Base-by-base conservation (phyloP, 2,797 vertebrate species). In the Mormyrus proboscirostris region DNA sequence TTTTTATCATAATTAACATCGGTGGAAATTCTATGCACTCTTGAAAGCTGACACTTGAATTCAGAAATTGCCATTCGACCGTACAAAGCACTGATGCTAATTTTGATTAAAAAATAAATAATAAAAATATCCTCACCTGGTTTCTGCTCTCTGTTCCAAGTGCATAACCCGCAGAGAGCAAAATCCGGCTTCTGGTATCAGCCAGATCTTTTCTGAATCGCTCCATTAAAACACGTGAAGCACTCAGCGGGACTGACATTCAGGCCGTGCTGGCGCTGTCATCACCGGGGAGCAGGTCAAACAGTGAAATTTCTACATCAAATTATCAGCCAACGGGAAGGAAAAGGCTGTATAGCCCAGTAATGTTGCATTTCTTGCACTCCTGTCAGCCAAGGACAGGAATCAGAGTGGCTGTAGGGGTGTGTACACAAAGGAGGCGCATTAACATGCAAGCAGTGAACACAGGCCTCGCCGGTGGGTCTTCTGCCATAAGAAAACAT, bases 1-100 rank as follows among this genome's bases (percentile, higher is more conserved):
- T 44, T 79, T 79, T 79, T 44, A 79, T 79, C 38, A 44, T 79
- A 79, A 44, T 79, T 79, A 79, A 79, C 73, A 79, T 79, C 38
- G 1, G 38, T 79, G 41, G 38, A 79, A 44, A 44, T 44, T n/a
- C 33, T 79, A 44, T 79, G 73, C 73, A n/a, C 73, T 79, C 33
- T 44, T 79, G 16, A 79, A 79, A 38, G 38, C 73, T n/a, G 73
- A 79, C 19, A 44, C 73, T 44, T 44, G 73, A 79, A 76, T 41
- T 76, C 29, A 76, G 69, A 41, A 79, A 79, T 79, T 12, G 38
- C 16, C 73, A 79, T 7, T 79, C 73, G 6, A 44, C 73, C 73
- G 10, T 44, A n/a, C 38, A n/a, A 76, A 38, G 69, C 69, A 6
- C 69, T 76, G 69, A 76, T 41, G 69, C 69, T 16, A 76, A 76